These are phyloP conservation scores for Toxotes lorentzi DNA, from an alignment of 2,797 vertebrate species.

Conservation along the genomic window DNA sequence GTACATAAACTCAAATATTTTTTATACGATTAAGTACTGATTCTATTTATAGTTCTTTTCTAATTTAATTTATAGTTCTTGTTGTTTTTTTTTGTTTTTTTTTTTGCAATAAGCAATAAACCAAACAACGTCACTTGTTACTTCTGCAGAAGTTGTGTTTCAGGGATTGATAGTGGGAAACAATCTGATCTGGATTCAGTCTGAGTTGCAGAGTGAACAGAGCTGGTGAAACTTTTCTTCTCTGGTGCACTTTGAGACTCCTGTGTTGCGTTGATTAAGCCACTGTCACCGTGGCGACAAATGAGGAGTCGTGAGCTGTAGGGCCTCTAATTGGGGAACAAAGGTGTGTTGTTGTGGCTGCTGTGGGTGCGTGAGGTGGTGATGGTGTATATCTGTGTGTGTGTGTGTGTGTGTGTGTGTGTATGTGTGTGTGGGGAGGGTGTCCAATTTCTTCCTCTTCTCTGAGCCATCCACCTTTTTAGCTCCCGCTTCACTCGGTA, in stretches of 20 bases:
- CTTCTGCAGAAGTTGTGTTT: background rate
- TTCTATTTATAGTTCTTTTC: too few species aligned
- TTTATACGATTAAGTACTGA: background rate
- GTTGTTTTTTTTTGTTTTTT: too few species aligned
- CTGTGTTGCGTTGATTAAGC: constrained; percentile 49
- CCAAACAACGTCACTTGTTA: too few species aligned
- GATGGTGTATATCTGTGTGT: constrained; percentile 23
- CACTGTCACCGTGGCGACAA: constrained; percentile 50
- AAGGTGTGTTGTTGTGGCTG: constrained; percentile 80
- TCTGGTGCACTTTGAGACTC: constrained; percentile 28
- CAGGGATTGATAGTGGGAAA: background rate
- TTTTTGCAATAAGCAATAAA: background rate
- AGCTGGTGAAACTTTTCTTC: constrained; percentile 18
- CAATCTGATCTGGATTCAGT: constrained; percentile 4
- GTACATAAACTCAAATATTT: background rate
- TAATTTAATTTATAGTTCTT: too few species aligned
- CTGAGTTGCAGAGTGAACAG: constrained; percentile 3
- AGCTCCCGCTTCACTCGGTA: constrained; percentile 75
- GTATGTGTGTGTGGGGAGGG: constrained; percentile 31
- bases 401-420: constrained; percentile 39
- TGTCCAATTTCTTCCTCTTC: constrained; percentile 63
- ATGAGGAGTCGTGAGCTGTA: constrained; percentile 46
- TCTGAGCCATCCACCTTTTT: constrained; percentile 72
- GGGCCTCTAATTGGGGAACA: constrained; percentile 78
- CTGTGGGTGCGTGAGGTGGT: constrained; percentile 37